Base-by-base conservation (phyloP, 2,113 vertebrate genomes). In the Psittacus erithacus region DNA sequence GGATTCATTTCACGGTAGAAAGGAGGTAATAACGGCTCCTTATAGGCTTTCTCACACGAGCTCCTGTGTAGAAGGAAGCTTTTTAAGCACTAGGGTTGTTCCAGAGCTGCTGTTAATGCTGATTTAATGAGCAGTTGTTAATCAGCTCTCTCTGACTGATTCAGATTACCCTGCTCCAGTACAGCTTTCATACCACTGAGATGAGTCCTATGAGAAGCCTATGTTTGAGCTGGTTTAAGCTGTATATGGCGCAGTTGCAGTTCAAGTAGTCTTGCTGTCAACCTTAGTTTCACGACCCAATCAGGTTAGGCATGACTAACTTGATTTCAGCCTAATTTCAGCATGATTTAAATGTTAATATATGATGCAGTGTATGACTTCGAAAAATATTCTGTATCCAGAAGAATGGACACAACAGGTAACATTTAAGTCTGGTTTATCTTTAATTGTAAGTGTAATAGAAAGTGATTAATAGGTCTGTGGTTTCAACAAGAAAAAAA, bases 271-370 rank as follows among this genome's bases (percentile, higher is more conserved):
- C 41, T 81, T 70, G 16, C 53, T 83, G n/a, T 78, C 76, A 91
- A 47, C 39, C 28, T 47, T 62, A 43, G 74, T 86, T 90, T 86
- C 43, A 77, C 25, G 70, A 81, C 23, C 17, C 76, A 50, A 3
- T 78, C 76, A 25, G n/a, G n/a, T 83, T 75, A 79, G 60, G 17
- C 38, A 65, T 25, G 27, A 18, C 33, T 88, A 77, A 69, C 50
- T 83, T 88, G 41, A 70, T 88, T 88, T 96, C 44, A 90, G 12
- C 9, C 12, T 90, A 47, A 94, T 76, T 80, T 88, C 63, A 86
- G 28, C 13, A 46, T 59, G 28, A 86, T 90, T 74, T 59, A 86
- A 63, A 86, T 83, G 13, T 65, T 22, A 69, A 38, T 77, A 35
- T 59, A 82, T 18, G 41, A 83, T 62, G 8, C 15, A 68, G 24